Evolutionary conservation across 2,888 invertebrate genomes (phyloP), one percentile per base, ranked within the genome.

Genomic region (Cantharis nigra): DNA sequence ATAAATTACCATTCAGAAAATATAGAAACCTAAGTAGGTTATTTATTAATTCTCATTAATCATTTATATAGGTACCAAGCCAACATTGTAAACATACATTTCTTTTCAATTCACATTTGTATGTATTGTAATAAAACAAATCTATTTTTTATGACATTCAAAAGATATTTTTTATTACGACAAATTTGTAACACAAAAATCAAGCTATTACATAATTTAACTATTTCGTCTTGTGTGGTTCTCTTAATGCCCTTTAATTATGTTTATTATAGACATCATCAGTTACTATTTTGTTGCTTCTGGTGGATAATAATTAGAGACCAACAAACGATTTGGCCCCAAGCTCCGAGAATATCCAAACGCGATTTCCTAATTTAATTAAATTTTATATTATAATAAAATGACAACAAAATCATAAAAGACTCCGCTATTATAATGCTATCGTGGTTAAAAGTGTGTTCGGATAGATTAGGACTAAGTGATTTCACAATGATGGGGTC

Each of bases 231-330:
- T 64, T 70, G 63, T 69, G 75, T 71, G 77, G 77, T 74, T 30
- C 18, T 30, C 65, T 23, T 67, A 69, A 62, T 65, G 63, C 71
- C 77, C 69, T 74, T 63, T 74, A 77, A 77, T 77, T 71, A 76
- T 69, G 30, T 76, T 33, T 70, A 77, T 71, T 73, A 67, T 23
- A 70, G 18, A 73, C 67, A 71, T 77, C 63, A 77, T 77, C 65
- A 62, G 69, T 67, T 74, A 71, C 63, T 71, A 74, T 77, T 71
- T 74, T 74, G 14, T 74, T 62, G 77, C 74, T 77, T 74, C 77
- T 77, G 77, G 65, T 74, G 74, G 71, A 77, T 77, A 74, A 77
- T 74, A 69, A 77, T 77, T 77, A 77, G 74, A 63, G 63, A 77
- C 67, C 18, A 67, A 71, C 75, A 75, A 75, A 75, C 14, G 30